Base-by-base conservation (phyloP, 2,797 vertebrate species). In the Novumbra hubbsi region DNA sequence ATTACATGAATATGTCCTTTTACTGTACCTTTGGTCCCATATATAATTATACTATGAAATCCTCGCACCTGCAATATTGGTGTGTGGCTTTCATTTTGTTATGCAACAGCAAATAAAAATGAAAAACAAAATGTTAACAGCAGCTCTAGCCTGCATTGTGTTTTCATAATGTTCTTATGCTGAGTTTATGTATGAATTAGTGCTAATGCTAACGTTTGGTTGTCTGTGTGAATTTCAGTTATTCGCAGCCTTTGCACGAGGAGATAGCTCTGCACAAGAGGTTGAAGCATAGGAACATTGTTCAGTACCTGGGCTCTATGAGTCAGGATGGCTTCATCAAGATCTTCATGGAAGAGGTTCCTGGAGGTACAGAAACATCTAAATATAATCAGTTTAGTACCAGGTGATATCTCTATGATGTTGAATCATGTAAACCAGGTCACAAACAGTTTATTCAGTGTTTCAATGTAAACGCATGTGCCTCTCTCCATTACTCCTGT, bases 271-370 rank as follows among this genome's bases (percentile, higher is more conserved):
- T 98, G 60, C 96, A 98, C 91, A 97, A 95, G 88, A 92, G 90
- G 74, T 91, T 98, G n/a, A 94, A 93, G 79, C 96, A 98, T 90
- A 91, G 94, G 83, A 98, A 98, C 81, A 97, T 98, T 9, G 96
- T 98, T 65, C 96, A 92, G 80, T 98, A 98, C 80, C 89, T 98
- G 85, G 96, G 96, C 77, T 98, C 96, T 0, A 19, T 96, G 85
- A 98, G 96, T 83, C 92, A 97, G 85, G 94, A 87, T 0, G 94
- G 95, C 50, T 98, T 95, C 90, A 95, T 98, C 88, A 98, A 97
- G 89, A 97, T 98, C 90, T 96, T 98, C 88, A 98, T 97, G 96
- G 96, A 98, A 84, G 96, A 97, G 89, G 96, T 98, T n/a, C 96
- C 96, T 0, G 96, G 96, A 94, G 96, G 96, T 97, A 86, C 48